Evolutionary conservation across 2,888 invertebrate genomes (phyloP), one percentile per base, ranked within the genome.

Genomic region (Criorhina ranunculi): DNA sequence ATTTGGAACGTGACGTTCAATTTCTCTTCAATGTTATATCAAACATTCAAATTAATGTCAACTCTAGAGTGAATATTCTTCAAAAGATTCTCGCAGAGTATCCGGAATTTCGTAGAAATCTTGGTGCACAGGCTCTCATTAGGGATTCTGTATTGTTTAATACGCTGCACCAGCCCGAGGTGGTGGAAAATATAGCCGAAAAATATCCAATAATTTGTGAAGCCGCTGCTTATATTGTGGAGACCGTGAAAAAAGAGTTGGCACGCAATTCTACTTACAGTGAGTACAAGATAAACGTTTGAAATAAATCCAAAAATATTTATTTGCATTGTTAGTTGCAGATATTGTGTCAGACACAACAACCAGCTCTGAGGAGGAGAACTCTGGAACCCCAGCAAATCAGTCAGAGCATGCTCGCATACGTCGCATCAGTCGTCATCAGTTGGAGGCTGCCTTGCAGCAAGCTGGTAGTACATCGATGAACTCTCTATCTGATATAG

Each of bases 131-230:
- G 67, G 95, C 95, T 0, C 93, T 96, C 87, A 93, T 96, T 37
- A 94, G 95, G 88, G 95, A 96, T 90, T 94, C 95, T 9, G 95
- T 95, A 86, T 91, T 96, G 7, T 93, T 96, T 87, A 93, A 94
- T 40, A 94, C 95, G 80, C 91, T 96, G 77, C 93, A 94, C 17
- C 94, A 95, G 88, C 92, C 93, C 0, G 94, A 94, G 75, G 94
- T 94, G 44, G 93, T 95, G 0, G 92, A 93, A 87, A 94, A 95
- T 88, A 93, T 95, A 5, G 93, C 94, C 2, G 93, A 94, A 72
- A 92, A 93, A 12, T 95, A 96, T 91, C 96, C 96, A 4, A 92
- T 94, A 12, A 93, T 96, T 53, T 93, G 95, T 15, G 94, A 95
- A 87, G 95, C 95, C 0, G 94, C 95, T 5, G 88, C 90, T 0